A percentile compares a stretch with the other conserved stretches of the same genome.
phyloP scores from a whole-genome alignment of 2,888 invertebrate genomes.

The Dryobota labecula region DNA sequence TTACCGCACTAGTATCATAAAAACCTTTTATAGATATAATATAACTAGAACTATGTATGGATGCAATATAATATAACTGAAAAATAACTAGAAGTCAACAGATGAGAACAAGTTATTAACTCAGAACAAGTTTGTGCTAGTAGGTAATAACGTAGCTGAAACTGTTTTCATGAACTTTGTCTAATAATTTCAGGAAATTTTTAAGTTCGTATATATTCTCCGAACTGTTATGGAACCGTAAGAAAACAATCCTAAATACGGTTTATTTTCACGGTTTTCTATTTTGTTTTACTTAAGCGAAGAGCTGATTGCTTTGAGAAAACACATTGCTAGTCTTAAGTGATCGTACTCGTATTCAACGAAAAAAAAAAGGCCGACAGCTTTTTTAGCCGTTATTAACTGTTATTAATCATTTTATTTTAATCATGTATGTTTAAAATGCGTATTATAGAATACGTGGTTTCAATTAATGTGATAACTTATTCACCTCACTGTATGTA shows the following conservation, averaged over 20 bases:
- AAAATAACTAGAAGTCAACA: too few relatives aligned
- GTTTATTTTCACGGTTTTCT: constrained; percentile 30
- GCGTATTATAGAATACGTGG: too few relatives aligned
- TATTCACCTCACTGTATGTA: too few relatives aligned
- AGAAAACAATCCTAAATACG: constrained; percentile 20
- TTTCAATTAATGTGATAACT: too few relatives aligned
- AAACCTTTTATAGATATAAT: constrained; percentile 20
- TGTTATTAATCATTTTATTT: too few relatives aligned
- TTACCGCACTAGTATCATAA: too few relatives aligned
- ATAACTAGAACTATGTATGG: constrained; percentile 9
- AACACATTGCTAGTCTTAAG: constrained; percentile 29
- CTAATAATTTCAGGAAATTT: neutral
- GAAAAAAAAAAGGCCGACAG: too few relatives aligned
- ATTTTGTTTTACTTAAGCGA: constrained; percentile 29
- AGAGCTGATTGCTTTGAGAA: constrained; percentile 34
- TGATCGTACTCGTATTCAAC: too few relatives aligned
- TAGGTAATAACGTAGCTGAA: neutral
- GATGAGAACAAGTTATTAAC: neutral
- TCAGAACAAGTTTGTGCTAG: constrained; percentile 5
- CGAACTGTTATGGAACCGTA: constrained; percentile 14
- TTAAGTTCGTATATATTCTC: neutral
- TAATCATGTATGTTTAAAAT: too few relatives aligned
- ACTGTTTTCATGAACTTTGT: constrained; percentile 20
- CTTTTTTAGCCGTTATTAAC: too few relatives aligned
- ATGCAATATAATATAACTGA: too few relatives aligned